These are phyloP conservation scores for Pluvianellus socialis DNA, from an alignment of 2,113 vertebrate species.

Conservation along the genomic window DNA sequence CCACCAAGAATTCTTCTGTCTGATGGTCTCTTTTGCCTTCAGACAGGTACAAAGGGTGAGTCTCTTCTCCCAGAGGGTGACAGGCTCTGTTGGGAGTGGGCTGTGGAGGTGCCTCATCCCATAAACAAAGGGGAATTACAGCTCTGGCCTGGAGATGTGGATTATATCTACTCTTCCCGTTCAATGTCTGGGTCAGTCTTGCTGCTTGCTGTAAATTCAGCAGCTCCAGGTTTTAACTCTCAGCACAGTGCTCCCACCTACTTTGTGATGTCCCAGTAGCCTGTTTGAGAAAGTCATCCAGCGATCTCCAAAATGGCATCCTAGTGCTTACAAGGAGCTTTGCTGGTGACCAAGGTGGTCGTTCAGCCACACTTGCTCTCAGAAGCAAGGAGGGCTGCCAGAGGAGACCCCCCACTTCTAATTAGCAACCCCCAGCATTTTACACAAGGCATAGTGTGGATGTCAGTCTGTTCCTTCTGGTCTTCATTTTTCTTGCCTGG, in stretches of 20 bases:
- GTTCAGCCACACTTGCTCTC: not conserved
- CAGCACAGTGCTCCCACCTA: not conserved
- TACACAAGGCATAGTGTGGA: not conserved
- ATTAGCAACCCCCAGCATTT: not conserved
- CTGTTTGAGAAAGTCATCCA: not conserved
- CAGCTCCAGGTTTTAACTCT: not conserved
- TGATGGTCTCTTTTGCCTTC: not conserved
- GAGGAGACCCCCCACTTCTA: not conserved
- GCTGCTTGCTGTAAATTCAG: not conserved
- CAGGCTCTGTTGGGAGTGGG: not conserved
- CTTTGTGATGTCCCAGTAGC: not conserved
- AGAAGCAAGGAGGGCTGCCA: not conserved
- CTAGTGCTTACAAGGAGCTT: not conserved
- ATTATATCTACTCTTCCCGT: not conserved
- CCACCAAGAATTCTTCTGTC: not conserved
- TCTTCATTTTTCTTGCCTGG: not conserved
- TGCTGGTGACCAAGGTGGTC: not conserved
- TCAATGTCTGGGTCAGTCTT: not conserved
- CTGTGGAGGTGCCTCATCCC: not conserved
- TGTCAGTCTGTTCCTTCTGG: not conserved
- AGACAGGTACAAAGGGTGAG: not conserved
- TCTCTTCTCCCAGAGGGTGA: not conserved
- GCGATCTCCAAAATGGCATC: not conserved
- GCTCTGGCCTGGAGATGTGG: not conserved
- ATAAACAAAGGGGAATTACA: not conserved